phyloP scores from a whole-genome alignment of 1,140 invertebrate species.

The Dufourea novaeangliae region DNA sequence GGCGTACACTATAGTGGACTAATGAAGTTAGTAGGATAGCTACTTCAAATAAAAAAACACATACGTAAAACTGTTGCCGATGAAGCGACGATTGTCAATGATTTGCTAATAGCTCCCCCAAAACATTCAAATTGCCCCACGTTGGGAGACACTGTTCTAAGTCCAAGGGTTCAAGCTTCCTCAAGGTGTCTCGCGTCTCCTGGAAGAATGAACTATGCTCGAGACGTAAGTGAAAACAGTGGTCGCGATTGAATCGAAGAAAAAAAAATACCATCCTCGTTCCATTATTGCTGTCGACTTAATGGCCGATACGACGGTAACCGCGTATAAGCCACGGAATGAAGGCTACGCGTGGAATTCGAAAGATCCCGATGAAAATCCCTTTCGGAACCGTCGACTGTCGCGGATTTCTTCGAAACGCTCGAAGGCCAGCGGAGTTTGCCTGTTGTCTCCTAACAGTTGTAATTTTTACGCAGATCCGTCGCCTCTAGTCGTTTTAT shows the following conservation, averaged over 20 bases:
- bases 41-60: too few relatives aligned
- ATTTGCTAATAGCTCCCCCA: too few relatives aligned
- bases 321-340: constrained; percentile 36
- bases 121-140: too few relatives aligned
- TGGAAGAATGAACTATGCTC: too few relatives aligned
- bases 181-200: too few relatives aligned
- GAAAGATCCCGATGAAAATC: constrained; percentile 40
- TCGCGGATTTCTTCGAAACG: constrained; percentile 35
- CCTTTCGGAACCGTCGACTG: constrained; percentile 25
- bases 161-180: too few relatives aligned
- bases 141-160: too few relatives aligned
- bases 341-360: constrained; percentile 40
- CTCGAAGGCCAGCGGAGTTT: constrained; percentile 3
- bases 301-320: constrained; percentile 32
- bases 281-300: constrained; percentile 32
- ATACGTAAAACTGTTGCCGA: too few relatives aligned
- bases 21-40: too few relatives aligned
- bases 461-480: background rate
- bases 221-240: constrained; percentile 13
- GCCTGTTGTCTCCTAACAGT: background rate
- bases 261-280: too few relatives aligned
- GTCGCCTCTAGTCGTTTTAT: background rate
- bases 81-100: too few relatives aligned
- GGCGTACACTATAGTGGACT: too few relatives aligned
- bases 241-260: background rate